phyloP scores from a whole-genome alignment of 1,140 invertebrate species.

The Bradynema listronoti region DNA sequence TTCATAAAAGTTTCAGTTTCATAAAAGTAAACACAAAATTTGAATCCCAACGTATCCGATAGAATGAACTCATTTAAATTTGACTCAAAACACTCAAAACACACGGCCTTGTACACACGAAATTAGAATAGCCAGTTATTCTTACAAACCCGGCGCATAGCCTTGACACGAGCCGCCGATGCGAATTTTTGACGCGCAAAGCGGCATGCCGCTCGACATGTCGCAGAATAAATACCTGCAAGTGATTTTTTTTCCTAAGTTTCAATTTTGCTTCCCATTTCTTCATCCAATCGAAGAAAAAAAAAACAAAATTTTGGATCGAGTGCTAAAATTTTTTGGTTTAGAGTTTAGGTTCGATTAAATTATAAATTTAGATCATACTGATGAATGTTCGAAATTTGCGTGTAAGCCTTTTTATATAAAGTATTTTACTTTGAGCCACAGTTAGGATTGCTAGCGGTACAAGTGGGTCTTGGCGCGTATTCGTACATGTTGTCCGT shows the following conservation, averaged over 20 bases:
- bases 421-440: constrained; percentile 39
- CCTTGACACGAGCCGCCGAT: constrained; percentile 39
- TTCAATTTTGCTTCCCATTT: neutral
- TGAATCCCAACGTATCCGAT: too few species aligned
- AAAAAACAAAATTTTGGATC: neutral
- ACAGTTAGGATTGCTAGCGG: constrained; percentile 30
- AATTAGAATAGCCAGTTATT: constrained; percentile 9
- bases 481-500: constrained; percentile 54
- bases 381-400: too few species aligned
- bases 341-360: too few species aligned
- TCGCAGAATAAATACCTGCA: constrained; percentile 53
- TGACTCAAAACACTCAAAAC: too few species aligned
- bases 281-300: neutral
- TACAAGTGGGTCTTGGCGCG: constrained; percentile 49
- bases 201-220: constrained; percentile 31
- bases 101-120: too few species aligned
- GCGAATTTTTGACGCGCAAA: constrained; percentile 49
- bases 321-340: too few species aligned
- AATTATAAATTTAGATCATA: too few species aligned
- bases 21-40: too few species aligned
- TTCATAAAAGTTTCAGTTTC: too few species aligned
- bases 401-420: too few species aligned
- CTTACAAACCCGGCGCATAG: constrained; percentile 18
- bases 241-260: neutral
- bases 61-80: too few species aligned